Evolutionary conservation across 2,797 vertebrate species (phyloP).

Genomic region (Sebastolobus alascanus): DNA sequence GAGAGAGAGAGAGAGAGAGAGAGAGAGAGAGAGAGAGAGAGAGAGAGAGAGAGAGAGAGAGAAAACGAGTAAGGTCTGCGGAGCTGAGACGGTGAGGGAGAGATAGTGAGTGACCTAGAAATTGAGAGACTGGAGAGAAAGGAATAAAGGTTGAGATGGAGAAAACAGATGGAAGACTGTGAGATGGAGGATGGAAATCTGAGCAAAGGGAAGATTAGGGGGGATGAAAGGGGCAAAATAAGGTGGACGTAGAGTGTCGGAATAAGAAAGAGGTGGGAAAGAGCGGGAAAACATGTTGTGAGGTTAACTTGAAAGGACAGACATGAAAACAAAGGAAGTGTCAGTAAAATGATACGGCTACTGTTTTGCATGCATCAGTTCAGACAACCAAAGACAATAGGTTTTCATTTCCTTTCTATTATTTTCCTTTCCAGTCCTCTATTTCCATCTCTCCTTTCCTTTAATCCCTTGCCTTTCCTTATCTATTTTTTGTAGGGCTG

Average conservation of each 20-base stretch:
- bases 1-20: slow-evolving; percentile 21
- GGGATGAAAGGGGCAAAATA: not conserved
- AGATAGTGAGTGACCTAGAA: slow-evolving; percentile 39
- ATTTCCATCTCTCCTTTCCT: not conserved
- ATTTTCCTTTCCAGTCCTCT: not conserved
- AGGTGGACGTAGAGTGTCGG: not conserved
- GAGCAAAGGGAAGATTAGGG: not conserved
- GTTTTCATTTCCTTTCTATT: not conserved
- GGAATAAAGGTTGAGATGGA: not conserved
- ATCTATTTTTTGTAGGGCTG: not conserved
- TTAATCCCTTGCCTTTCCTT: not conserved
- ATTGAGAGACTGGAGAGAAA: not conserved
- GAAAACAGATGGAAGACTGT: slow-evolving; percentile 6
- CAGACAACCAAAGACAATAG: not conserved
- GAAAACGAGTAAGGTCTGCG: not conserved
- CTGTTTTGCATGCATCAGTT: not conserved
- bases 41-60: slow-evolving; percentile 8
- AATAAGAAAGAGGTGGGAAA: not conserved
- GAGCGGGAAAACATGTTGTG: not conserved
- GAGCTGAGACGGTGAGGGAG: not conserved
- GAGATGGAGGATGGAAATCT: not conserved
- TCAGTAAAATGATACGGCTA: not conserved
- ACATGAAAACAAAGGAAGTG: slow-evolving; percentile 1
- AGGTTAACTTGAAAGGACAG: not conserved
- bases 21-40: slow-evolving; percentile 40